These are phyloP conservation scores for Toxotes lorentzi DNA, from an alignment of 2,797 vertebrate genomes.

Conservation along the genomic window DNA sequence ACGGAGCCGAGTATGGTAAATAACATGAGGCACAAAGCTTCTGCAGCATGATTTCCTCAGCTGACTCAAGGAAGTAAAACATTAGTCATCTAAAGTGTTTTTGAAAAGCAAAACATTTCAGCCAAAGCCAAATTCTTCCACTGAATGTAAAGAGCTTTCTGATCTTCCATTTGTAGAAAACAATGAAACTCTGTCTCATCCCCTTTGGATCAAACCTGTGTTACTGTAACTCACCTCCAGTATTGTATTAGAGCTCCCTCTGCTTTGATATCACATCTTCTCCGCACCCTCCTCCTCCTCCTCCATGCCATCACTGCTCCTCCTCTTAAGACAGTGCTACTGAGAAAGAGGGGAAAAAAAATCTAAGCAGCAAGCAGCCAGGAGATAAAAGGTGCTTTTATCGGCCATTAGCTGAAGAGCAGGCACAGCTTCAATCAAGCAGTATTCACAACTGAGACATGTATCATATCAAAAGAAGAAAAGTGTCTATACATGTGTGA, in stretches of 20 bases:
- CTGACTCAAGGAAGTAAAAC: background rate
- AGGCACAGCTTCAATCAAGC: slow-evolving; percentile 53
- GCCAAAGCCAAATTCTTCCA: background rate
- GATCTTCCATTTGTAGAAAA: slow-evolving; percentile 13
- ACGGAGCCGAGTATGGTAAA: background rate
- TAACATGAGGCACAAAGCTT: background rate
- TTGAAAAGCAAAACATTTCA: background rate
- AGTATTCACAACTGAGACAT: slow-evolving; percentile 39
- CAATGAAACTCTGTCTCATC: slow-evolving; percentile 7
- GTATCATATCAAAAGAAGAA: slow-evolving; percentile 43
- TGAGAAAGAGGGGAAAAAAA: slow-evolving; percentile 28
- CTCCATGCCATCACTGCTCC: slow-evolving; percentile 25
- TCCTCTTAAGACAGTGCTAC: slow-evolving; percentile 29
- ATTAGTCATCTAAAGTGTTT: background rate
- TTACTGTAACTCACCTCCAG: slow-evolving; percentile 14
- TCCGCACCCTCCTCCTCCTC: background rate
- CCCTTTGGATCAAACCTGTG: slow-evolving; percentile 17
- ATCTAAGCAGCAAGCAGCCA: slow-evolving; percentile 39
- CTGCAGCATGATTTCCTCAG: background rate
- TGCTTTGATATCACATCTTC: slow-evolving; percentile 24
- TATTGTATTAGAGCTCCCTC: slow-evolving; percentile 22
- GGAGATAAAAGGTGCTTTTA: slow-evolving; percentile 69
- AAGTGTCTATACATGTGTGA: background rate
- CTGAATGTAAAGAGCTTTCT: slow-evolving; percentile 3
- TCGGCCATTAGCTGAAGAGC: slow-evolving; percentile 61